These are phyloP conservation scores for Drosophila fungiperda DNA, from an alignment of 2,888 invertebrate genomes.

Conservation along the genomic window DNA sequence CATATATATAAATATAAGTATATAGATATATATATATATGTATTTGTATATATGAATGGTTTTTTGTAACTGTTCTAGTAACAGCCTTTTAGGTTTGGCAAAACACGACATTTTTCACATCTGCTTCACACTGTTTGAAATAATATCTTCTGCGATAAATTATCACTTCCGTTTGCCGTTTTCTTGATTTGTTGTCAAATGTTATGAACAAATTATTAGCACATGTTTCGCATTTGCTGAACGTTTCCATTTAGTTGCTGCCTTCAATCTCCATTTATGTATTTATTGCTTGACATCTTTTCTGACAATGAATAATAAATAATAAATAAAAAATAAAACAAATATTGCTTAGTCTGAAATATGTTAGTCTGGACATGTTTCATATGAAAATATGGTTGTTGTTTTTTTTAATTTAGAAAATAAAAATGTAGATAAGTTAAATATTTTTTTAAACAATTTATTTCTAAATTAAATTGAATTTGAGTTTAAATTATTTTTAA, in stretches of 20 bases:
- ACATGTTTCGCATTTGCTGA: slow-evolving; percentile 55
- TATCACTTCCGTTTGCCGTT: slow-evolving; percentile 34
- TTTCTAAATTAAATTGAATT: background rate
- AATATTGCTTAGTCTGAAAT: background rate
- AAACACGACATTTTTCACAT: slow-evolving; percentile 26
- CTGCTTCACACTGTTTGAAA: slow-evolving; percentile 28
- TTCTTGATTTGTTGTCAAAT: slow-evolving; percentile 50
- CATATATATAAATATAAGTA: background rate
- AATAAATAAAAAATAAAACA: background rate
- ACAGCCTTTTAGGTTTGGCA: slow-evolving; percentile 11
- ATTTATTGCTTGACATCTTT: slow-evolving; percentile 52
- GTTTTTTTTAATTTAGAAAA: background rate
- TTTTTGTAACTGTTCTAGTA: background rate
- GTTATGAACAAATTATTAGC: slow-evolving; percentile 63
- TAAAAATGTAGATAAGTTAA: no score
- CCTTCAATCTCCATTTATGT: slow-evolving; percentile 17
- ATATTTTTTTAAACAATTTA: background rate
- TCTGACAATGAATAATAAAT: background rate
- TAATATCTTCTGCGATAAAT: slow-evolving; percentile 31
- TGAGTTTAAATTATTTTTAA: background rate
- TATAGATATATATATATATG: background rate
- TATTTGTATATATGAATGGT: background rate
- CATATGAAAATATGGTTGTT: slow-evolving; percentile 18
- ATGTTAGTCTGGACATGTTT: slow-evolving; percentile 14
- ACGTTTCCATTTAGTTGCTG: slow-evolving; percentile 20